Base-by-base conservation (phyloP, 2,888 invertebrate species). In the Penaeus monodon region DNA sequence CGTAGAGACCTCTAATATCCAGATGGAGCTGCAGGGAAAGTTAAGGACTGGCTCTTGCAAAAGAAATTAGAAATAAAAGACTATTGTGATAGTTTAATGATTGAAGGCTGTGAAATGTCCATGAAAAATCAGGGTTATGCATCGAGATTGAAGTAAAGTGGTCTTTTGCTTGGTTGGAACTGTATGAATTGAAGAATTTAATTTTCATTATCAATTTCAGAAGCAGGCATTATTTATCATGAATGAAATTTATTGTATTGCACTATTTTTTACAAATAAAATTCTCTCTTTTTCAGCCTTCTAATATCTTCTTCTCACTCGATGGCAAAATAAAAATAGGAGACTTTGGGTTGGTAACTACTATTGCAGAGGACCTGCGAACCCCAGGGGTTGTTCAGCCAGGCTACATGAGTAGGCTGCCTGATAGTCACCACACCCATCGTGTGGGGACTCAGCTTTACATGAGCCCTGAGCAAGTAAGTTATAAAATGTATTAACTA, bases 281-380 rank as follows among this genome's bases (percentile, higher is more conserved):
- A 29, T 64, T 76, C 49, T 57, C 89, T 93, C 93, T 90, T 92
- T 76, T 80, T 10, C 82, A 90, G 95, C 97, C 97, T 0, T 96
- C 97, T 89, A 97, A 97, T 92, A 97, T 97, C 91, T 97, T 99
- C 93, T 99, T 99, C 93, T 96, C 98, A 0, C 94, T 95, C 24
- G 97, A 98, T 92, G 97, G 97, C 1, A 94, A 95, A 91, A 95
- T 99, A 17, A 99, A 99, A 94, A 96, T 99, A 85, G 99, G 99
- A 0, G 99, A 99, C 93, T 99, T 99, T 93, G 99, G 99, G 0
- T 94, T 99, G n/a, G 99, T 97, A 22, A 98, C 99, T 8, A 95
- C 96, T 38, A 95, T 95, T 91, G 93, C 93, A 49, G 91, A 91
- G 29, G 91, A 90, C 64, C 38, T 76, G 79, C 82, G 85, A 22